Evolutionary conservation across 1,140 invertebrate genomes (phyloP).

Genomic region (Chymomyza costata): DNA sequence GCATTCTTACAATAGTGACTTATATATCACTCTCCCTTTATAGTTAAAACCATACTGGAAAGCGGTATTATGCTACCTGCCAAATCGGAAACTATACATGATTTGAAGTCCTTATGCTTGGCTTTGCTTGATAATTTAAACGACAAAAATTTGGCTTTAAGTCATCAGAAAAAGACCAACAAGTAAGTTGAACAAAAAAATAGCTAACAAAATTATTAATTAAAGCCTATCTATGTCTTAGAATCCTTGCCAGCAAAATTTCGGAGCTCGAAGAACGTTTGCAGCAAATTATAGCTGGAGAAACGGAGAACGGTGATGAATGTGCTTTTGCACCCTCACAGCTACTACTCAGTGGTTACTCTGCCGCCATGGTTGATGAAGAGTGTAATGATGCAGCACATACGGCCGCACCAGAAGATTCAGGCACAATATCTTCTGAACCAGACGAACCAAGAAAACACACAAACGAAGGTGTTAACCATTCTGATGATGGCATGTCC

Average conservation of each 20-base stretch:
- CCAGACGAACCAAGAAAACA: slow-evolving; percentile 31
- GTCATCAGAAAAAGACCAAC: slow-evolving; percentile 90
- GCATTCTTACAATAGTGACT: not conserved
- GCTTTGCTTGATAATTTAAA: slow-evolving; percentile 88
- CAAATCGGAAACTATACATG: slow-evolving; percentile 83
- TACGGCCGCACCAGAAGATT: slow-evolving; percentile 28
- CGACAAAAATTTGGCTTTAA: slow-evolving; percentile 88
- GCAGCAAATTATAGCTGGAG: slow-evolving; percentile 57
- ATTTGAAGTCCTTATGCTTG: slow-evolving; percentile 85
- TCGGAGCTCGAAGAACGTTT: slow-evolving; percentile 77
- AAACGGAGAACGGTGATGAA: slow-evolving; percentile 42
- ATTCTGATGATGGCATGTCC: slow-evolving; percentile 68
- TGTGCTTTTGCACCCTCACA: slow-evolving; percentile 77
- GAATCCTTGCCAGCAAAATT: slow-evolving; percentile 79
- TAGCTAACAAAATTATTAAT: not conserved
- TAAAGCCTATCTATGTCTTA: slow-evolving; percentile 30
- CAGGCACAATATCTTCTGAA: slow-evolving; percentile 44
- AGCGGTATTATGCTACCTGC: slow-evolving; percentile 80
- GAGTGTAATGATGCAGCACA: slow-evolving; percentile 1
- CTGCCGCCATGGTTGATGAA: slow-evolving; percentile 76
- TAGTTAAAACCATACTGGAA: slow-evolving; percentile 82
- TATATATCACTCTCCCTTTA: slow-evolving; percentile 13
- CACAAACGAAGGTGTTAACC: slow-evolving; percentile 13
- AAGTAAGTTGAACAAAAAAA: slow-evolving; percentile 75
- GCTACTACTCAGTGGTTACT: slow-evolving; percentile 78